Conservation (phyloP, 2,113 vertebrate genomes). For the Solea solea region DNA sequence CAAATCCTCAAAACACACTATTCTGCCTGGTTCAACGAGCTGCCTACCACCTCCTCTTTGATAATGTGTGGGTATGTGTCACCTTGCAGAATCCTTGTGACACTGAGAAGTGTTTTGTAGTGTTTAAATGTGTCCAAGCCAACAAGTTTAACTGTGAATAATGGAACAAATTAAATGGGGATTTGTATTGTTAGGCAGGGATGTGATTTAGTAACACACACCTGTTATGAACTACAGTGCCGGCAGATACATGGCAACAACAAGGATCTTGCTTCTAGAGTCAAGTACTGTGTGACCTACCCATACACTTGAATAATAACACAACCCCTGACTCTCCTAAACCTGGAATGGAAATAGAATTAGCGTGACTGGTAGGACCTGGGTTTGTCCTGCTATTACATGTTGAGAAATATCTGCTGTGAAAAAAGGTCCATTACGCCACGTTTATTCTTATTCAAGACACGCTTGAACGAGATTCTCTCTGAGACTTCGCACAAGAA, state of each 20-base stretch:
- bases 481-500: neutral
- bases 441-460: too few relatives aligned
- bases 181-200: neutral
- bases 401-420: too few relatives aligned
- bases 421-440: too few relatives aligned
- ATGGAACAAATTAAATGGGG: neutral
- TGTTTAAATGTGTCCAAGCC: slow-evolving; percentile 13
- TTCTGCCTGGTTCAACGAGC: slow-evolving; percentile 21
- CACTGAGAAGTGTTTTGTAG: slow-evolving; percentile 29
- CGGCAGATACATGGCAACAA: slow-evolving; percentile 1
- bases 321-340: too few relatives aligned
- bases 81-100: slow-evolving; percentile 34
- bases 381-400: too few relatives aligned
- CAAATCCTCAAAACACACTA: slow-evolving; percentile 7
- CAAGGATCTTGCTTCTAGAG: neutral
- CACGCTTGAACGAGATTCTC: too few relatives aligned
- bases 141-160: slow-evolving; percentile 10
- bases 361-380: too few relatives aligned
- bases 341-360: too few relatives aligned
- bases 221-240: neutral
- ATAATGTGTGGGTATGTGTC: slow-evolving; percentile 32
- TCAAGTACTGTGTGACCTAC: slow-evolving; percentile 5
- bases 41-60: slow-evolving; percentile 31
- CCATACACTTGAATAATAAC: too few relatives aligned
- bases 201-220: neutral